A percentile compares a stretch with the other conserved stretches of the same genome.
Evolutionary conservation across 2,888 invertebrate species (phyloP).

Genomic region (Drosophila diplacantha): DNA sequence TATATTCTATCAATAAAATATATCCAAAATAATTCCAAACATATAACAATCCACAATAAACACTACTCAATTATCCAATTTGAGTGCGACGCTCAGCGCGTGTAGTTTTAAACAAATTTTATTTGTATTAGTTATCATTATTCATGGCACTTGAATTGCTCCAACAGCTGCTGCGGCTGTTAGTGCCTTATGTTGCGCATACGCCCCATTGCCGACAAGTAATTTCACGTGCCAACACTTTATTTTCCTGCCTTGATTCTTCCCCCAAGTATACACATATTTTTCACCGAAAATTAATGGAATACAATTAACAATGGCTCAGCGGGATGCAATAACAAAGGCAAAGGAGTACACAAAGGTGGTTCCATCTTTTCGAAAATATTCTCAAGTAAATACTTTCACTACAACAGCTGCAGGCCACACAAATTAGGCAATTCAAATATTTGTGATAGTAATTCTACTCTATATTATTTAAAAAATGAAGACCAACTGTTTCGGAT

Average conservation of each 20-base stretch:
- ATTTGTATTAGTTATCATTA: constrained; percentile 43
- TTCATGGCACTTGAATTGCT: constrained; percentile 36
- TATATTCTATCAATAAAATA: not conserved
- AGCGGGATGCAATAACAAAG: constrained; percentile 17
- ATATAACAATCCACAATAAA: not conserved
- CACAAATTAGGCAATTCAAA: constrained; percentile 17
- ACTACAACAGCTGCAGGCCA: not conserved
- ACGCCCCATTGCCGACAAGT: constrained; percentile 29
- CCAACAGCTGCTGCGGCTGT: constrained; percentile 53
- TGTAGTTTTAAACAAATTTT: constrained; percentile 29
- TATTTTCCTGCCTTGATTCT: constrained; percentile 3
- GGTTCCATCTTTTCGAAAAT: constrained; percentile 10
- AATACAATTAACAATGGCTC: constrained; percentile 32
- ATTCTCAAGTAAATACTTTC: constrained; percentile 2
- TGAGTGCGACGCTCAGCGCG: not conserved
- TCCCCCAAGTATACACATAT: constrained; percentile 1
- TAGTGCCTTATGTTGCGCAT: constrained; percentile 35
- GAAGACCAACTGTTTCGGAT: constrained; percentile 11
- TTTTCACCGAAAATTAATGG: constrained; percentile 25
- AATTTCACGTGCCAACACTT: constrained; percentile 29
- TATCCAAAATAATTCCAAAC: not conserved
- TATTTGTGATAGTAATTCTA: not conserved
- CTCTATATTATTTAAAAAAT: not conserved
- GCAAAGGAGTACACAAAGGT: constrained; percentile 6
- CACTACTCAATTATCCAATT: constrained; percentile 5